Base-by-base conservation (phyloP, 2,797 vertebrate species). In the Pteronotus mesoamericanus region DNA sequence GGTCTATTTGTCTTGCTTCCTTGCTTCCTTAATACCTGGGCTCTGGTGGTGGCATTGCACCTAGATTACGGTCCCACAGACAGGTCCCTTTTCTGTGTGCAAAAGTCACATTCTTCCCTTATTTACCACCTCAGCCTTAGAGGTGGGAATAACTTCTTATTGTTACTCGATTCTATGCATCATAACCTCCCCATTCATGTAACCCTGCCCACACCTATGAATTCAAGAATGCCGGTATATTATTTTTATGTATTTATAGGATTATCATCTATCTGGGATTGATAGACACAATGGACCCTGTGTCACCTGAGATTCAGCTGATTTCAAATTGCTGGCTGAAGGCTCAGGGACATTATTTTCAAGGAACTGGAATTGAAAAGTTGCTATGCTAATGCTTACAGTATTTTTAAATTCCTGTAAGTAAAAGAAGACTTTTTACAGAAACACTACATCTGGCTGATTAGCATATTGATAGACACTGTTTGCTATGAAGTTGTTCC, bases 1-100 rank as follows among this genome's bases (percentile, higher is more conserved):
- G 0, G 0, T 21, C 22, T 46, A 1, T 24, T 32, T 26, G 37
- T 88, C 16, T 0, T 85, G 1, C 5, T 44, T 8, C 6, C 12
- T 44, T 12, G 10, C 57, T 42, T 85, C 9, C 18, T 48, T 12
- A n/a, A 7, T 32, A n/a, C 3, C 15, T 11, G 32, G 34, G 21
- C 42, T 59, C 32, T 29, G 9, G 6, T 55, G 9, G 39, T 66
- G 82, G 8, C 12, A 19, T 69, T 10, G 22, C 2, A 10, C 21
- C 37, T 46, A 51, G 32, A 39, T 24, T 39, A 6, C 53, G 9
- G 21, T 39, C 10, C 32, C 24, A 57, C 1, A 9, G 10, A 12
- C 9, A 11, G 24, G 5, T n/a, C 8, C 21, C 11, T 48, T 66
- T 37, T 22, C 7, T 79, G 24, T 32, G 5, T 15, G 5, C 9